Percentiles rank a stretch among this genome's conserved stretches.
Conservation (phyloP, 2,888 invertebrate species). For the Boloria euphrosyne region DNA sequence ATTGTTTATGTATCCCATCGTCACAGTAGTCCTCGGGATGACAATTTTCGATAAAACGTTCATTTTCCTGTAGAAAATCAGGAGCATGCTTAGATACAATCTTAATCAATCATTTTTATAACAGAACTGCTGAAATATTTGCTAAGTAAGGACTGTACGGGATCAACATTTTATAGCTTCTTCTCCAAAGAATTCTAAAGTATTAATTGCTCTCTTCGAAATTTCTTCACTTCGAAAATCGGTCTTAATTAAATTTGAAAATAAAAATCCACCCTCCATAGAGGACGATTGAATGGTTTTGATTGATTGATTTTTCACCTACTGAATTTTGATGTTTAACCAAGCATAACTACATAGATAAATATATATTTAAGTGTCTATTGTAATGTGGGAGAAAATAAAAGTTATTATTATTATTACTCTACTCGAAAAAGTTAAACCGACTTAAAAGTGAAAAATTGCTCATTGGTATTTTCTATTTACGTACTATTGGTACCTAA, state of each 20-base stretch:
- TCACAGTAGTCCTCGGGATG: slow-evolving; percentile 49
- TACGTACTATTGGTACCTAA: too few relatives aligned
- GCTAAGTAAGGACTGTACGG: slow-evolving; percentile 52
- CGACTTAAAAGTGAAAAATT: too few relatives aligned
- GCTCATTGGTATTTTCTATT: too few relatives aligned
- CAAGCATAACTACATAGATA: too few relatives aligned
- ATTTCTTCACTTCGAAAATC: background rate
- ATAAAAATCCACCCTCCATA: too few relatives aligned
- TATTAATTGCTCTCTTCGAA: slow-evolving; percentile 1
- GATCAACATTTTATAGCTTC: slow-evolving; percentile 19
- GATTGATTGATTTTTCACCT: too few relatives aligned
- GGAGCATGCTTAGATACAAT: slow-evolving; percentile 17
- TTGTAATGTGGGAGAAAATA: too few relatives aligned
- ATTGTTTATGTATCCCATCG: slow-evolving; percentile 47
- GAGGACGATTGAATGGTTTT: too few relatives aligned
- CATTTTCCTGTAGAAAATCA: slow-evolving; percentile 50
- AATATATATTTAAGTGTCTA: too few relatives aligned
- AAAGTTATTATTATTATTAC: too few relatives aligned
- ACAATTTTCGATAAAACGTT: slow-evolving; percentile 53
- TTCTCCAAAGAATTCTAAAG: slow-evolving; percentile 10
- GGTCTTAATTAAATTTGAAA: background rate
- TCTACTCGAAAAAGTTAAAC: too few relatives aligned
- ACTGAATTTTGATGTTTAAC: too few relatives aligned
- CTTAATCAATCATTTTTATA: slow-evolving; percentile 40
- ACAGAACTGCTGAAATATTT: slow-evolving; percentile 36